These are phyloP conservation scores for Vanessa atalanta DNA, from an alignment of 1,140 invertebrate genomes.

Conservation along the genomic window DNA sequence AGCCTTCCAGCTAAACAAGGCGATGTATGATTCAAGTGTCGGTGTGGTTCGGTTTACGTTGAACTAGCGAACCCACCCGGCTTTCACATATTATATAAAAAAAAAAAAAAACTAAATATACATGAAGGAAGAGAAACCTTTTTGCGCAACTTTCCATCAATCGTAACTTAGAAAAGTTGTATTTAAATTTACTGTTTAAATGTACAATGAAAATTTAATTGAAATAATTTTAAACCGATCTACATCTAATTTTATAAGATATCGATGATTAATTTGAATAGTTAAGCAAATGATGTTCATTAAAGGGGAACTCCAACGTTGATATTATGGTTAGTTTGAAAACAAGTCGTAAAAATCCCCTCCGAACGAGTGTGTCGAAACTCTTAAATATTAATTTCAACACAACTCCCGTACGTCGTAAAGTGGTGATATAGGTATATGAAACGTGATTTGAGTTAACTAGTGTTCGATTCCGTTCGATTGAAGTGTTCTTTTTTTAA, in stretches of 20 bases:
- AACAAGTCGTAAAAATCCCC: not conserved
- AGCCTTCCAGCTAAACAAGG: slow-evolving; percentile 38
- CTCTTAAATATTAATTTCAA: not conserved
- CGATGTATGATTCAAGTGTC: slow-evolving; percentile 11
- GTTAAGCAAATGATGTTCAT: not conserved
- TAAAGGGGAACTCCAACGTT: not conserved
- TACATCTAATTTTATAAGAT: no score
- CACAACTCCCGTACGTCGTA: not conserved
- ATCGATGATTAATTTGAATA: not conserved
- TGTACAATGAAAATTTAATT: no score
- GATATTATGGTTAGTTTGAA: slow-evolving; percentile 1
- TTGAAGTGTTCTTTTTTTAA: no score
- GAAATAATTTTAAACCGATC: no score
- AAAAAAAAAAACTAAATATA: no score
- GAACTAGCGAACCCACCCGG: not conserved
- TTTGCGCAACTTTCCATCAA: no score
- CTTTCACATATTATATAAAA: not conserved
- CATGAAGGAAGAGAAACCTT: no score
- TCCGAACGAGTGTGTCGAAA: not conserved
- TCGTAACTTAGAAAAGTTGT: no score
- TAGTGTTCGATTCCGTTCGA: no score
- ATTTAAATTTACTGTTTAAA: no score
- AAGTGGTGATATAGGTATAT: not conserved
- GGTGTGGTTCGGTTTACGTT: slow-evolving; percentile 7
- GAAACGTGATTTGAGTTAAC: no score